Conservation (phyloP, 2,888 invertebrate genomes). For the Acrobasis repandana region DNA sequence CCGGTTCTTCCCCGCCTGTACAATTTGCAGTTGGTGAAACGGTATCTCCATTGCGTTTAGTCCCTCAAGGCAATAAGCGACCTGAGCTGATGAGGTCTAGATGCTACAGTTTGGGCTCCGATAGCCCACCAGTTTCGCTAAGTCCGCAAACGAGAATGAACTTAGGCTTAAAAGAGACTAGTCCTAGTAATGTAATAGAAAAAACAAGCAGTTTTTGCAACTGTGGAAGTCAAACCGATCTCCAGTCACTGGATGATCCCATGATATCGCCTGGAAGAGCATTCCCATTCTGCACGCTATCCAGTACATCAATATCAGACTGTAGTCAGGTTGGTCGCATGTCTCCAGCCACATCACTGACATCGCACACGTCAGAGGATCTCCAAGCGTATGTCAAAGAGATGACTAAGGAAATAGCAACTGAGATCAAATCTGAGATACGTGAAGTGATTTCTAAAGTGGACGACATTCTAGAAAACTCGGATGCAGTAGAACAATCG, state of each 20-base stretch:
- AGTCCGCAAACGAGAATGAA: conserved; percentile 86
- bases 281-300: conserved; percentile 72
- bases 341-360: conserved; percentile 81
- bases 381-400: conserved; percentile 89
- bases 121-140: conserved; percentile 78
- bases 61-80: conserved; percentile 49
- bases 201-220: conserved; percentile 83
- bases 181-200: conserved; percentile 63
- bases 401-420: conserved; percentile 90
- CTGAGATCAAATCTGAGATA: conserved; percentile 91
- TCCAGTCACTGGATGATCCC: conserved; percentile 85
- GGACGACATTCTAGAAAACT: conserved; percentile 89
- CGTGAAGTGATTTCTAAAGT: conserved; percentile 91
- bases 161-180: conserved; percentile 83
- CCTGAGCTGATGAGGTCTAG: conserved; percentile 70
- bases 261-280: conserved; percentile 73
- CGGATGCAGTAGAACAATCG: conserved; percentile 82
- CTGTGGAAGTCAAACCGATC: conserved; percentile 89
- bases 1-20: conserved; percentile 64
- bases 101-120: conserved; percentile 86
- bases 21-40: conserved; percentile 88
- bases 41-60: conserved; percentile 74
- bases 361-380: conserved; percentile 84
- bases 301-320: conserved; percentile 80
- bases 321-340: conserved; percentile 80